Evolutionary conservation across 2,797 vertebrate genomes (phyloP).

Genomic region (Artibeus jamaicensis): DNA sequence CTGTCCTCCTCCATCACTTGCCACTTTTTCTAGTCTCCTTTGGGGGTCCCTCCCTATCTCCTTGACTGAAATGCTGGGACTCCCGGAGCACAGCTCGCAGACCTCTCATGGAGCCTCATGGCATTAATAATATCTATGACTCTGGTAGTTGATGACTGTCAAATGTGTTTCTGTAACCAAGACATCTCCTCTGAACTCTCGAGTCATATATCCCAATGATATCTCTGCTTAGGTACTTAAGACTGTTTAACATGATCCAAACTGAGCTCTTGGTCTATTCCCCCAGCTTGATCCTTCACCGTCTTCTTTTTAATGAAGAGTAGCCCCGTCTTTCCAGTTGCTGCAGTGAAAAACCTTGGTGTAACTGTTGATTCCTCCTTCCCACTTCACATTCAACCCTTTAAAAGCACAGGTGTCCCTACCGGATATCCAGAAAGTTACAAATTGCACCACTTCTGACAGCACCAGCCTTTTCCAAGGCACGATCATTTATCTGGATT

Average conservation of each 20-base stretch:
- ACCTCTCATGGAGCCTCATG: neutral
- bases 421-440: neutral
- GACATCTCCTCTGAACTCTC: neutral
- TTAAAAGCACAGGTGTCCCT: neutral
- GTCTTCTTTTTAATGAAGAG: neutral
- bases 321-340: neutral
- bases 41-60: neutral
- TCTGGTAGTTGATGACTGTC: neutral
- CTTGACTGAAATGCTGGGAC: neutral
- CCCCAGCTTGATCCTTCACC: neutral
- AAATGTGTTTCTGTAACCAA: neutral
- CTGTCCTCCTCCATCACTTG: neutral
- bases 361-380: neutral
- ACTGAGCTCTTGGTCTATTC: neutral
- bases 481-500: neutral
- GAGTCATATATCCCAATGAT: neutral
- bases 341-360: neutral
- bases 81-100: neutral
- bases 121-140: neutral
- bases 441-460: neutral
- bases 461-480: neutral
- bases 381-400: neutral
- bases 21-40: neutral
- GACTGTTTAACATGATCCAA: neutral
- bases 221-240: neutral